phyloP scores from a whole-genome alignment of 2,888 invertebrate species.

The Drosophila nr. perissopoda region DNA sequence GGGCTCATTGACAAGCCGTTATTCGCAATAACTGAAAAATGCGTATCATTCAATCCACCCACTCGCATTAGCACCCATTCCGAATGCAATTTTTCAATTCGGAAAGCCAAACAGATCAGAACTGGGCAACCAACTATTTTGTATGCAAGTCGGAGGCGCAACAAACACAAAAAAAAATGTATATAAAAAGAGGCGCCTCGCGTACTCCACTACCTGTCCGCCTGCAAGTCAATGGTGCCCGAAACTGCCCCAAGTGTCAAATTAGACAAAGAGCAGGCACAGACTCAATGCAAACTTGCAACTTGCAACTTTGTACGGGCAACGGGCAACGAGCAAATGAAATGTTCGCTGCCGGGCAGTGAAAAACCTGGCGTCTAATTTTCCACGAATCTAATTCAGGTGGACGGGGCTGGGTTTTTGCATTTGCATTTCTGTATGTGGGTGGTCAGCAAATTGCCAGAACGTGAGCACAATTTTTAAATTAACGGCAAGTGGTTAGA shows the following conservation, averaged over 20 bases:
- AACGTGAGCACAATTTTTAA: conserved; percentile 81
- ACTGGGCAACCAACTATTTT: conserved; percentile 1
- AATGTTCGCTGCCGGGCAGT: conserved; percentile 60
- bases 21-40: conserved; percentile 8
- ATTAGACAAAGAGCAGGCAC: conserved; percentile 68
- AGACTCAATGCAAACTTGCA: conserved; percentile 55
- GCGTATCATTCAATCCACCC: conserved; percentile 31
- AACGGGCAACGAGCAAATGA: conserved; percentile 47
- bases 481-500: conserved; percentile 77
- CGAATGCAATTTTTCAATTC: conserved; percentile 36
- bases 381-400: conserved; percentile 61
- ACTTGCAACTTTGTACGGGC: conserved; percentile 14
- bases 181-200: conserved; percentile 38
- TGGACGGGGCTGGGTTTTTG: conserved; percentile 20
- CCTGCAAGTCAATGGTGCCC: conserved; percentile 56
- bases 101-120: conserved; percentile 42
- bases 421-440: conserved; percentile 70
- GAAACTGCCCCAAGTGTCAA: conserved; percentile 73
- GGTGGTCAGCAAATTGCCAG: conserved; percentile 80
- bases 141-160: conserved; percentile 16
- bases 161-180: neutral
- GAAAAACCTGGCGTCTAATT: conserved; percentile 61
- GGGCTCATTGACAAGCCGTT: conserved; percentile 8
- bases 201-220: conserved; percentile 54
- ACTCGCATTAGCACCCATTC: conserved; percentile 59